A percentile compares a stretch with the other conserved stretches of the same genome.
Evolutionary conservation across 2,797 vertebrate species (phyloP).

Genomic region (Spinus olivaceus): DNA sequence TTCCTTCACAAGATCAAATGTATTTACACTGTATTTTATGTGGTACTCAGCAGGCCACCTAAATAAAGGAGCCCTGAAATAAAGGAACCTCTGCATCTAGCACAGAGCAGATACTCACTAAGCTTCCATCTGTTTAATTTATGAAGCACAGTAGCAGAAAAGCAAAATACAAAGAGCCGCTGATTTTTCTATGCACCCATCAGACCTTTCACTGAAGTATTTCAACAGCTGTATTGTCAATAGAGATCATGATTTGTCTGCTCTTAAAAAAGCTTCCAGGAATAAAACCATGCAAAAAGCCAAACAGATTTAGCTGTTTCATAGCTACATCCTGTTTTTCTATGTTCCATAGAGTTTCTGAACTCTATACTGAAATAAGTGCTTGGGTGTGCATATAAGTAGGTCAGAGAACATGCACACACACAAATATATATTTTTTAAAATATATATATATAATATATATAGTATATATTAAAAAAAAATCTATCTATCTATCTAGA

Average conservation of each 20-base stretch:
- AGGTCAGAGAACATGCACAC: background rate
- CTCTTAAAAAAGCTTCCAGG: constrained; percentile 5
- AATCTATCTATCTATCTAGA: background rate
- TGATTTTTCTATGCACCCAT: background rate
- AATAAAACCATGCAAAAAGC: background rate
- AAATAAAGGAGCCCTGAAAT: background rate
- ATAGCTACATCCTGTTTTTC: background rate
- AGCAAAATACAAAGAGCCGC: constrained; percentile 8
- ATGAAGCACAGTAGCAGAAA: background rate
- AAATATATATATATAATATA: background rate
- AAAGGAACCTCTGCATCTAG: background rate
- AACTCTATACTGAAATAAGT: background rate
- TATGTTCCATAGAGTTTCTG: background rate
- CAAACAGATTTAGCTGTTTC: background rate
- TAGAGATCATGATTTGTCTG: background rate
- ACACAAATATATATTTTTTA: background rate
- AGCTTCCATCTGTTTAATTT: constrained; percentile 19
- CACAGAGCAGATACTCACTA: background rate
- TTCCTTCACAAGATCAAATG: background rate
- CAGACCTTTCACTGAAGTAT: background rate
- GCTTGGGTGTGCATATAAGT: fast-evolving
- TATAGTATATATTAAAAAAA: no score
- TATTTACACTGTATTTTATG: background rate
- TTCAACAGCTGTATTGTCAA: constrained; percentile 4
- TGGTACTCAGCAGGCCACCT: background rate